These are phyloP conservation scores for Dromococcyx pavoninus DNA, from an alignment of 2,797 vertebrate genomes.

Conservation along the genomic window DNA sequence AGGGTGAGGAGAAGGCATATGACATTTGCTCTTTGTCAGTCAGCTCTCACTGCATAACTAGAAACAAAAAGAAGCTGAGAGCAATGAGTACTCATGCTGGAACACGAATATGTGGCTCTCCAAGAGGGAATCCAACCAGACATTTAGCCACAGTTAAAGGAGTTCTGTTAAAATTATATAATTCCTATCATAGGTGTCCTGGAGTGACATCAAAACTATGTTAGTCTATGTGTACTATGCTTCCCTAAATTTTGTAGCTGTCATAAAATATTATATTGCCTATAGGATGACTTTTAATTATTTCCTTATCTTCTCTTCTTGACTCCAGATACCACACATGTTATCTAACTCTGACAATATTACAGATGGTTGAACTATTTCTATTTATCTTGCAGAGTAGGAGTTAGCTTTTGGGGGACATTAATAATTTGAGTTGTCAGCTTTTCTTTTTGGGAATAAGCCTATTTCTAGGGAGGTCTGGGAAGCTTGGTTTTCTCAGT, in stretches of 20 bases:
- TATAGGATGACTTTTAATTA: neutral
- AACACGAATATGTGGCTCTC: neutral
- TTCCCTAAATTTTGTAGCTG: neutral
- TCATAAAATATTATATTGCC: neutral
- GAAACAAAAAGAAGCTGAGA: neutral
- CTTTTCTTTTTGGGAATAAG: neutral
- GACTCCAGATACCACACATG: neutral
- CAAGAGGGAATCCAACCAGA: neutral
- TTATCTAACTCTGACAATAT: neutral
- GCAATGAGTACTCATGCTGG: neutral
- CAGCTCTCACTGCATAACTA: neutral
- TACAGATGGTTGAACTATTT: neutral
- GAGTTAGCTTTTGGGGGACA: neutral
- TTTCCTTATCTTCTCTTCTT: neutral
- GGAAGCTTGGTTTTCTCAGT: neutral
- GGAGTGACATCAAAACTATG: neutral
- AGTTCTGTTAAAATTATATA: neutral
- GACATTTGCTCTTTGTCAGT: conserved; percentile 36
- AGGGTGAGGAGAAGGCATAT: conserved; percentile 14
- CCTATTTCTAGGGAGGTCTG: neutral
- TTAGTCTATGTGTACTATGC: neutral
- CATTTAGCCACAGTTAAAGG: neutral
- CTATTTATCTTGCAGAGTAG: conserved; percentile 2
- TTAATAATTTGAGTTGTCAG: conserved; percentile 17
- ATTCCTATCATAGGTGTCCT: neutral